These are phyloP conservation scores for Pangasianodon gigas DNA, from an alignment of 2,113 vertebrate genomes.

Conservation along the genomic window DNA sequence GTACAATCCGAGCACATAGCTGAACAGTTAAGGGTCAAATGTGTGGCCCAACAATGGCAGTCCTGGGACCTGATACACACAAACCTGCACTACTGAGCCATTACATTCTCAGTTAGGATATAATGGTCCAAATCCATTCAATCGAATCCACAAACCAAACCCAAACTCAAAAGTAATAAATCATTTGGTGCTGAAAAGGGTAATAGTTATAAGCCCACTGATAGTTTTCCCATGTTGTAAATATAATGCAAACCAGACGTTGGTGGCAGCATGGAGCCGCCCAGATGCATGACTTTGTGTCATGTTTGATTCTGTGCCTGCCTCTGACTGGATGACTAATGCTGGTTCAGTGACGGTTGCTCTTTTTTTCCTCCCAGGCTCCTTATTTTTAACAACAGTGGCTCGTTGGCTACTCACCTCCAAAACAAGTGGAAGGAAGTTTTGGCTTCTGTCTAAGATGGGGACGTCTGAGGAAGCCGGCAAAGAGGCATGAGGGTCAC, in stretches of 20 bases:
- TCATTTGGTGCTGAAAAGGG: neutral
- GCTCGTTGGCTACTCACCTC: slow-evolving; percentile 27
- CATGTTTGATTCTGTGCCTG: neutral
- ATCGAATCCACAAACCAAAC: neutral
- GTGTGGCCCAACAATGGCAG: neutral
- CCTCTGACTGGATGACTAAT: slow-evolving; percentile 20
- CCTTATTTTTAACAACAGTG: slow-evolving; percentile 55
- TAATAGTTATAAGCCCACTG: neutral
- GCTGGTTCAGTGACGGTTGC: neutral
- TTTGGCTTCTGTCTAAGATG: slow-evolving; percentile 31
- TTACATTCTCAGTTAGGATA: neutral
- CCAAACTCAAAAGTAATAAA: neutral
- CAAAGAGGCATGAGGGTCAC: neutral
- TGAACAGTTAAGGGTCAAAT: neutral
- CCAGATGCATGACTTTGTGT: slow-evolving; percentile 13
- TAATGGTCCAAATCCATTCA: neutral
- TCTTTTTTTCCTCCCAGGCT: slow-evolving; percentile 20
- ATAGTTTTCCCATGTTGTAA: slow-evolving; percentile 17
- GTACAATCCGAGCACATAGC: neutral
- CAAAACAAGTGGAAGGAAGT: slow-evolving; percentile 56
- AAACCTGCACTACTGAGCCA: neutral
- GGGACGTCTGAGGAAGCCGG: slow-evolving; percentile 31
- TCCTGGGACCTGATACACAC: neutral
- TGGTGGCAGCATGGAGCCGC: neutral
- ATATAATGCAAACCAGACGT: slow-evolving; percentile 19